A percentile compares a stretch with the other conserved stretches of the same genome.
Conservation (phyloP, 2,797 vertebrate genomes). For the Meriones psammophilus region DNA sequence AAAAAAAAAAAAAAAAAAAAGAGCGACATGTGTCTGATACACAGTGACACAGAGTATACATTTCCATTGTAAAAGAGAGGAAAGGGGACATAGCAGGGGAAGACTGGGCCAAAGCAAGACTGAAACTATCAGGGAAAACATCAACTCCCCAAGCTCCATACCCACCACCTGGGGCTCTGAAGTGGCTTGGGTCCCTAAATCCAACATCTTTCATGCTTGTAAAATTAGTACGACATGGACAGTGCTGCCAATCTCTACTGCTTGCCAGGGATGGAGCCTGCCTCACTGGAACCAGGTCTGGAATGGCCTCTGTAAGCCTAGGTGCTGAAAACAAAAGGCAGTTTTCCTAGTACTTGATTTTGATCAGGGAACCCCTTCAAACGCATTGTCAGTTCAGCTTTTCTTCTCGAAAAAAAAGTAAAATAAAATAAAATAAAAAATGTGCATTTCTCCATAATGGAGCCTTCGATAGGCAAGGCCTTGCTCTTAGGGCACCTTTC, state of each 20-base stretch:
- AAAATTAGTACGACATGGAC: too few relatives aligned
- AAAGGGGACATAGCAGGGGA: background rate
- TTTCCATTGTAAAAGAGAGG: background rate
- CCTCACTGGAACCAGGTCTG: background rate
- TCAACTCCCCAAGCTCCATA: background rate
- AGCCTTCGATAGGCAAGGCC: background rate
- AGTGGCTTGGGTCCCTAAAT: background rate
- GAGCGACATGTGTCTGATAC: background rate
- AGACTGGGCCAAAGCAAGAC: background rate
- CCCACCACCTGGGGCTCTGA: too few relatives aligned
- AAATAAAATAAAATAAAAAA: too few relatives aligned
- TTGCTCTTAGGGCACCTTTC: background rate
- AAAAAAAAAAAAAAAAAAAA: background rate
- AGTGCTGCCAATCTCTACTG: background rate
- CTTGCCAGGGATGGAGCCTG: background rate
- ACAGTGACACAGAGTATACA: too few relatives aligned
- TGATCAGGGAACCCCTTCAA: background rate
- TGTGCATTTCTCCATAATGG: background rate
- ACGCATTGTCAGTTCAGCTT: background rate
- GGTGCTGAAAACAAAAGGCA: background rate
- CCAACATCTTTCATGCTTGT: background rate
- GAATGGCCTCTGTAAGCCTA: background rate
- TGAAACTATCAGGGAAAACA: background rate
- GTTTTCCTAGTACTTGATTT: background rate
- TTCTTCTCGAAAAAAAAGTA: background rate